phyloP scores from a whole-genome alignment of 1,140 invertebrate species.

The Episyrphus balteatus region DNA sequence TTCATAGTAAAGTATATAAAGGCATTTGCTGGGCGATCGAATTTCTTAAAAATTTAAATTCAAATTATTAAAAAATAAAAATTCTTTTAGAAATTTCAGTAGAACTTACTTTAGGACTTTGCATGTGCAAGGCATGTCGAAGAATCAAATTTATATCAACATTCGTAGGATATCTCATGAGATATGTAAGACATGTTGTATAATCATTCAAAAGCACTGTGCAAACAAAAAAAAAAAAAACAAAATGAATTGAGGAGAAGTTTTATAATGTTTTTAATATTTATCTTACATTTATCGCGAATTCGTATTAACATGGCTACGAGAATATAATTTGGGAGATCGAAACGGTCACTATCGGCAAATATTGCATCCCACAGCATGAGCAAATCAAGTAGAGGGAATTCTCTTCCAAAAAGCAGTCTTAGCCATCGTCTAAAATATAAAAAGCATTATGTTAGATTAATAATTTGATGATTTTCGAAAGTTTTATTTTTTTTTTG shows the following conservation, averaged over 20 bases:
- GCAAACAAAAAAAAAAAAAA: slow-evolving; percentile 17
- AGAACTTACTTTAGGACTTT: slow-evolving; percentile 38
- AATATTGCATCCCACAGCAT: slow-evolving; percentile 73
- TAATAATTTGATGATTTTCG: too few species aligned
- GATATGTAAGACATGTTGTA: slow-evolving; percentile 46
- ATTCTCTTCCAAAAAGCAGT: slow-evolving; percentile 68
- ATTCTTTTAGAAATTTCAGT: not conserved
- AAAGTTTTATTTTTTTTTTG: too few species aligned
- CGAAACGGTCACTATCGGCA: slow-evolving; percentile 56
- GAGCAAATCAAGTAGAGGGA: slow-evolving; percentile 59
- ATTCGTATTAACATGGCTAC: slow-evolving; percentile 66
- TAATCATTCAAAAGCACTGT: slow-evolving; percentile 56
- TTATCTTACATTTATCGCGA: slow-evolving; percentile 50
- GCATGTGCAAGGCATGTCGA: slow-evolving; percentile 49
- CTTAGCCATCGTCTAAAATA: slow-evolving; percentile 63
- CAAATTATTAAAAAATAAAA: not conserved
- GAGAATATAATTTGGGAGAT: slow-evolving; percentile 63
- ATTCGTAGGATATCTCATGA: slow-evolving; percentile 57
- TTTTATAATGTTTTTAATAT: not conserved
- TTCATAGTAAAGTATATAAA: slow-evolving; percentile 21
- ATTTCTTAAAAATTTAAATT: slow-evolving; percentile 14
- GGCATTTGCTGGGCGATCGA: slow-evolving; percentile 27
- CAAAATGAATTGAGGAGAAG: not conserved
- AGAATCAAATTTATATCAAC: slow-evolving; percentile 53
- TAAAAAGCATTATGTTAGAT: not conserved